These are phyloP conservation scores for Drosophila ogumai DNA, from an alignment of 1,140 invertebrate genomes.

Conservation along the genomic window DNA sequence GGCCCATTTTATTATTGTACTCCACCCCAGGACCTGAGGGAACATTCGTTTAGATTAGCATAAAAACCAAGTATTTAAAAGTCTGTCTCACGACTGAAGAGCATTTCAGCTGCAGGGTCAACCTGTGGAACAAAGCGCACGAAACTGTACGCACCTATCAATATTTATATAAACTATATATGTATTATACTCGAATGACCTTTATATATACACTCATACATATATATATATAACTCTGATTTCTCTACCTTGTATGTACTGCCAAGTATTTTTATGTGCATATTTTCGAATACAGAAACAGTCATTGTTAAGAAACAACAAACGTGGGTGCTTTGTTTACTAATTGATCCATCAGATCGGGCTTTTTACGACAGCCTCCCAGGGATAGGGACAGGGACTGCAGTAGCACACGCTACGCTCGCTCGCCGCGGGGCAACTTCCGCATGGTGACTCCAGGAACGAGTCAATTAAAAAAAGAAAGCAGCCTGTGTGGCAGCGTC, in stretches of 20 bases:
- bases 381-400: conserved; percentile 11
- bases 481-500: conserved; percentile 47
- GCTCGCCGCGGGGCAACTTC: conserved; percentile 53
- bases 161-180: conserved; percentile 28
- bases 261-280: conserved; percentile 52
- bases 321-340: conserved; percentile 21
- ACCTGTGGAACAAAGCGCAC: conserved; percentile 33
- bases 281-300: conserved; percentile 65
- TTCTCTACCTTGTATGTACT: conserved; percentile 30
- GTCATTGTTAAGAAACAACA: conserved; percentile 68
- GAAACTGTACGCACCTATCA: conserved; percentile 24
- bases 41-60: conserved; percentile 16
- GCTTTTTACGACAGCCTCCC: conserved; percentile 11
- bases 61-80: conserved; percentile 15
- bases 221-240: conserved; percentile 37
- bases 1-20: conserved; percentile 9
- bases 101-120: conserved; percentile 35
- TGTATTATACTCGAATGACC: conserved; percentile 51
- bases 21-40: conserved; percentile 1
- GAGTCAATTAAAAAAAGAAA: conserved; percentile 48
- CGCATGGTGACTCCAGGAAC: conserved; percentile 36
- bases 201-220: conserved; percentile 18
- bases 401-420: conserved; percentile 74
- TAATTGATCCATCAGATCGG: conserved; percentile 27
- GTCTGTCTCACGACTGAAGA: conserved; percentile 30